Conservation (phyloP, 2,888 invertebrate genomes). For the Physocephala rufipes region DNA sequence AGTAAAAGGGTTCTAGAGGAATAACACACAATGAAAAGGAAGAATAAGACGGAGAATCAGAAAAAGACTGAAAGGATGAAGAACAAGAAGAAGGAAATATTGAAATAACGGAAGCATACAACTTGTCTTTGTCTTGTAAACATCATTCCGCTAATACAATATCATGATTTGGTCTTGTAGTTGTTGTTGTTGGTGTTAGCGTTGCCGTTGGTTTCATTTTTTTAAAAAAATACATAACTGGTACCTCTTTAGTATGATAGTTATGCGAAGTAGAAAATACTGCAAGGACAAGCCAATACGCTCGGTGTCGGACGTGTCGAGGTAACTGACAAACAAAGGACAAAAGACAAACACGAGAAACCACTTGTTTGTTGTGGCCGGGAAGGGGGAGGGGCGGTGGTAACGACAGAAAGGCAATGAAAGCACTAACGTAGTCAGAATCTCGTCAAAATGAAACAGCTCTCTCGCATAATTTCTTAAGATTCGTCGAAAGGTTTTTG, state of each 20-base stretch:
- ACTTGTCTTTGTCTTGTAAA: slow-evolving; percentile 33
- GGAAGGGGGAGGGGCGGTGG: too few species aligned
- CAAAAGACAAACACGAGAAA: not conserved
- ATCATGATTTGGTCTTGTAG: too few species aligned
- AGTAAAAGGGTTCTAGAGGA: too few species aligned
- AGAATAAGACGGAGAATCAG: not conserved
- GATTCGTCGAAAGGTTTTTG: too few species aligned
- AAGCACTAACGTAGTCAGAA: too few species aligned
- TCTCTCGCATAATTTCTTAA: too few species aligned
- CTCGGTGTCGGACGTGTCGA: not conserved
- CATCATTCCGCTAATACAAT: slow-evolving; percentile 28
- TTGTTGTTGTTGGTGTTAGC: slow-evolving; percentile 11
- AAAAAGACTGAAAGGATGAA: slow-evolving; percentile 4
- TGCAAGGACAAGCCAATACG: not conserved
- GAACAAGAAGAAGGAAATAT: slow-evolving; percentile 19
- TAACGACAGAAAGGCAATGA: too few species aligned
- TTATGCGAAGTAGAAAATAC: not conserved
- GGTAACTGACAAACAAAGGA: not conserved
- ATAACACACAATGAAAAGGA: slow-evolving; percentile 13
- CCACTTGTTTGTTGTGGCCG: not conserved
- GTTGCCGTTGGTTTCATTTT: not conserved
- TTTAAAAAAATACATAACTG: not conserved
- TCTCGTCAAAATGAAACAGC: too few species aligned
- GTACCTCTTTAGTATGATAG: not conserved
- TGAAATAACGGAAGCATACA: slow-evolving; percentile 31